Evolutionary conservation across 2,797 vertebrate genomes (phyloP), one percentile per base, ranked within the genome.

Genomic region (Sciurus vulgaris): DNA sequence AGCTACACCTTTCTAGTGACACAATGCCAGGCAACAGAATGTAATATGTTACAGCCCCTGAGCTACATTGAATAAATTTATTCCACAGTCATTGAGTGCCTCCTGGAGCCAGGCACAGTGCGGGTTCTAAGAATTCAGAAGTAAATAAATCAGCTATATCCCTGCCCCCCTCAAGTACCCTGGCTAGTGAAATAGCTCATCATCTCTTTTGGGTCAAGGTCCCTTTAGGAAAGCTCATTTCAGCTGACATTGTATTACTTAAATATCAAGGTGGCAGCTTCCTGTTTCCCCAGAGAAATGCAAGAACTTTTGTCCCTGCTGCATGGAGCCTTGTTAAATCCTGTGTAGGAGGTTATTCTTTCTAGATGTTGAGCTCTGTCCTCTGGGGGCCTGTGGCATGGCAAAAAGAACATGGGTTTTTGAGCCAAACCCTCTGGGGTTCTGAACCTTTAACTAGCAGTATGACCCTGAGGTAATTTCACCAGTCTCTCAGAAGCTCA

Each of bases 271-370:
- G 30, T 59, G 41, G 56, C 47, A 87, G 63, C 56, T 96, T 89
- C 63, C 84, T 85, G 30, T 93, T 93, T 96, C 85, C 35, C 76
- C 61, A 95, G 86, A 95, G 86, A 84, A 81, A 87, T 38, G 28
- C 63, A 94, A 91, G 67, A 93, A 95, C 63, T 89, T 96, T 94
- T 81, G 78, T 95, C 89, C 86, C 86, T 86, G 38, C n/a, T 95
- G 22, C 84, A 86, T 49, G 20, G 41, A 91, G 10, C 86, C 63
- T 81, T 87, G 49, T 81, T 89, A 96, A 94, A 91, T 83, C 72
- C 44, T 59, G 15, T 87, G 44, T 84, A 73, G 35, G 33, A 81
- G 54, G 44, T 95, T 91, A 93, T 73, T 96, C 81, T 94, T 96
- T 89, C 73, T 93, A 85, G 76, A 94, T 7, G 26, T 84, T 95